Conservation (phyloP, 2,797 vertebrate genomes). For the Falco berigora region DNA sequence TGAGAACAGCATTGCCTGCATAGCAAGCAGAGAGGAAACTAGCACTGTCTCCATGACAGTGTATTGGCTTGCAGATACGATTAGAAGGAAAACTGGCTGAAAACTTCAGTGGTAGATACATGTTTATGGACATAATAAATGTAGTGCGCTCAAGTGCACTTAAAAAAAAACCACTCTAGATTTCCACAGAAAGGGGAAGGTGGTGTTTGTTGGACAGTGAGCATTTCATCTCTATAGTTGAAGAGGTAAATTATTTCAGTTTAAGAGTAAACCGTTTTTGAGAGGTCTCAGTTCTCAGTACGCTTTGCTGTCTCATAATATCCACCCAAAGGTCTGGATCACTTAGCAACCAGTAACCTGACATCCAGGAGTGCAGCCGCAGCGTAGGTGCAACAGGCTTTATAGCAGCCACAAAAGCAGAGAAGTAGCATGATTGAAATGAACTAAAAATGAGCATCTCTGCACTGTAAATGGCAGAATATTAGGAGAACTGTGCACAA, state of each 20-base stretch:
- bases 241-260: neutral
- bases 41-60: neutral
- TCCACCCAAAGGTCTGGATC: neutral
- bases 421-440: neutral
- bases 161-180: accelerated
- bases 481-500: neutral
- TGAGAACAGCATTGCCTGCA: neutral
- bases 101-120: neutral
- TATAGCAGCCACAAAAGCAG: neutral
- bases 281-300: neutral
- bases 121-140: neutral
- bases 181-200: neutral
- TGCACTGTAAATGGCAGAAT: neutral
- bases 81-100: neutral
- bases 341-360: neutral
- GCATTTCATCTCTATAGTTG: neutral
- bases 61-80: neutral
- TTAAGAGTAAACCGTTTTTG: neutral
- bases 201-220: neutral
- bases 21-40: neutral
- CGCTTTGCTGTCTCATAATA: neutral
- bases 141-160: neutral
- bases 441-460: neutral
- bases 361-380: neutral
- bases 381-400: neutral